A percentile compares a stretch with the other conserved stretches of the same genome.
Evolutionary conservation across 2,113 vertebrate genomes (phyloP).

Genomic region (Microcebus tavaratra): DNA sequence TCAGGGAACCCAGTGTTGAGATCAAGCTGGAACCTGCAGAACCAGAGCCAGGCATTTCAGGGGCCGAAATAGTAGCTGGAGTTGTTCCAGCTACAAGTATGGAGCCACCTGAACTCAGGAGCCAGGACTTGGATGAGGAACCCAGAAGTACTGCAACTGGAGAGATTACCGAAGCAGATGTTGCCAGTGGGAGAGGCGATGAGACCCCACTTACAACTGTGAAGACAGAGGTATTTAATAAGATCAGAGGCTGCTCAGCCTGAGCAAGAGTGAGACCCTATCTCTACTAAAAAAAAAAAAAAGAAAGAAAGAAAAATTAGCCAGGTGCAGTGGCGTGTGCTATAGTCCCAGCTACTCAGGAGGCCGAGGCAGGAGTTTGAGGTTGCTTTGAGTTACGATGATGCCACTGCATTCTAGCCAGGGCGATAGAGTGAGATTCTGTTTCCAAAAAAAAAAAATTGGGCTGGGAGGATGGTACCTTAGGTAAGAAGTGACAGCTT

Average conservation of each 20-base stretch:
- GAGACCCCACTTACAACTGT: slow-evolving; percentile 79
- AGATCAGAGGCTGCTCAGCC: slow-evolving; percentile 55
- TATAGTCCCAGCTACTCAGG: no score
- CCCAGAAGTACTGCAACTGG: slow-evolving; percentile 70
- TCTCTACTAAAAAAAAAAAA: no score
- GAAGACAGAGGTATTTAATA: slow-evolving; percentile 86
- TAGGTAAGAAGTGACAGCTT: slow-evolving; percentile 17
- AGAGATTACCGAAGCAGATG: slow-evolving; percentile 82
- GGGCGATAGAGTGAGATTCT: no score
- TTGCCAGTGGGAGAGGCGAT: slow-evolving; percentile 78
- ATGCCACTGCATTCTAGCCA: no score
- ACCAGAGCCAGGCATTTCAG: slow-evolving; percentile 82
- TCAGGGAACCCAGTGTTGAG: slow-evolving; percentile 83
- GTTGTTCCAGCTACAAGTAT: slow-evolving; percentile 65
- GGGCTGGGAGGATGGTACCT: slow-evolving; percentile 61
- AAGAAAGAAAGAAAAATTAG: no score
- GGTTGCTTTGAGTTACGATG: no score
- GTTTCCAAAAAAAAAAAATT: neutral
- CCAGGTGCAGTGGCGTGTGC: no score
- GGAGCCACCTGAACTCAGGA: slow-evolving; percentile 84
- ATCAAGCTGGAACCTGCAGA: slow-evolving; percentile 86
- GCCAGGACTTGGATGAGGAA: slow-evolving; percentile 83
- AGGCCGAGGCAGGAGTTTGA: no score
- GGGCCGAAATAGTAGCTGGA: slow-evolving; percentile 77
- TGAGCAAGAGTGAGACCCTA: no score